A percentile compares a stretch with the other conserved stretches of the same genome.
These are phyloP conservation scores for Nilaparvata lugens DNA, from an alignment of 1,140 invertebrate genomes.

Conservation along the genomic window DNA sequence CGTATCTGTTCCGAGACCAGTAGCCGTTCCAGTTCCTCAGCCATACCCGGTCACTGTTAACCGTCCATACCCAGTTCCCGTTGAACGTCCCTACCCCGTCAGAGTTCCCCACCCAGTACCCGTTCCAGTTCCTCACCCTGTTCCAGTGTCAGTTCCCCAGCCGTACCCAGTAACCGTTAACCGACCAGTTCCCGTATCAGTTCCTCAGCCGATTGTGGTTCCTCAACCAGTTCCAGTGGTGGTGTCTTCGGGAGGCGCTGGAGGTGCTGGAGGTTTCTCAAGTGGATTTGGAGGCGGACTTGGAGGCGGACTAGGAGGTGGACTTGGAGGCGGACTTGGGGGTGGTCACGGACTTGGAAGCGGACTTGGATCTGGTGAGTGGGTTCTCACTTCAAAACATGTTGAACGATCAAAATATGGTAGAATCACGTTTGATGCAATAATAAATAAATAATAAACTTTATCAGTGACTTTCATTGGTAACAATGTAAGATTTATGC, in stretches of 20 bases:
- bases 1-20: slow-evolving; percentile 21
- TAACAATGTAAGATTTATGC: too few species aligned
- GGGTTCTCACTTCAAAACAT: too few species aligned
- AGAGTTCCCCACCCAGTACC: slow-evolving; percentile 22
- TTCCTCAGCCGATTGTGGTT: slow-evolving; percentile 34
- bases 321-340: not conserved
- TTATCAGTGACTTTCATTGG: too few species aligned
- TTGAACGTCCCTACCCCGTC: slow-evolving; percentile 20
- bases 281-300: not conserved
- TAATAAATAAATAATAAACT: too few species aligned
- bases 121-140: slow-evolving; percentile 12
- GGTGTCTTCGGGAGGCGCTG: slow-evolving; percentile 1
- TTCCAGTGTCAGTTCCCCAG: slow-evolving; percentile 16
- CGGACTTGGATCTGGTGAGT: not conserved
- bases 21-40: slow-evolving; percentile 24
- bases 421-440: too few species aligned
- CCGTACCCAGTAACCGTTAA: slow-evolving; percentile 23
- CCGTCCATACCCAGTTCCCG: slow-evolving; percentile 13
- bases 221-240: slow-evolving; percentile 64
- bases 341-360: not conserved
- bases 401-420: too few species aligned
- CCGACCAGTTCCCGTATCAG: slow-evolving; percentile 9
- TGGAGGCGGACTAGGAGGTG: not conserved
- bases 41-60: slow-evolving; percentile 18
- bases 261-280: not conserved